Evolutionary conservation across 2,888 invertebrate genomes (phyloP).

Genomic region (Girardia tigrina): DNA sequence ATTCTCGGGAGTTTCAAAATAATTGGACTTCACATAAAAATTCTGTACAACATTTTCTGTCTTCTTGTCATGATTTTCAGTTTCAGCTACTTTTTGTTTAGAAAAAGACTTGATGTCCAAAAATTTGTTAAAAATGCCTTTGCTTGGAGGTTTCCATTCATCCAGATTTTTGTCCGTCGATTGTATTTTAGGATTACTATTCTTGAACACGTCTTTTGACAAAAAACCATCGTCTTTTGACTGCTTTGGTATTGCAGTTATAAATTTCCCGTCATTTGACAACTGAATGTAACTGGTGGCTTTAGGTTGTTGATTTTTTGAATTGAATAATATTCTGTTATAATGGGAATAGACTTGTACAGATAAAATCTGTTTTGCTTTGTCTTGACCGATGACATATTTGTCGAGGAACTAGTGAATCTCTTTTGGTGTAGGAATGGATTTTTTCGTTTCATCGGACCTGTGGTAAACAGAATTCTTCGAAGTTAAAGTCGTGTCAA

Average conservation of each 20-base stretch:
- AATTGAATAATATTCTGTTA: slow-evolving; percentile 72
- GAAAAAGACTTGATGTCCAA: too few species aligned
- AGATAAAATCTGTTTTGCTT: slow-evolving; percentile 87
- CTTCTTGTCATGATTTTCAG: too few species aligned
- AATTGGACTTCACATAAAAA: too few species aligned
- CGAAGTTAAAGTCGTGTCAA: background rate
- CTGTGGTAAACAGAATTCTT: background rate
- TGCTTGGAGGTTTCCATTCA: too few species aligned
- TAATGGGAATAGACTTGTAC: slow-evolving; percentile 98
- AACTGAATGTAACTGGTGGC: background rate
- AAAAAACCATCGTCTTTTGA: background rate
- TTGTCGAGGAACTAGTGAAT: slow-evolving; percentile 88
- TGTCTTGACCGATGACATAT: slow-evolving; percentile 89
- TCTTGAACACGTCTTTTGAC: too few species aligned
- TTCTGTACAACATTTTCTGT: too few species aligned
- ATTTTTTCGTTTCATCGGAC: background rate
- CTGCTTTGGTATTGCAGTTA: background rate
- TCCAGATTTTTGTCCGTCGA: too few species aligned
- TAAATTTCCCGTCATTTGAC: background rate
- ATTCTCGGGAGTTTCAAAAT: too few species aligned
- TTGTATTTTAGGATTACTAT: too few species aligned
- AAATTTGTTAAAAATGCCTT: too few species aligned
- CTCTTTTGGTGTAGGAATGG: slow-evolving; percentile 40
- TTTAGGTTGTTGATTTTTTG: background rate
- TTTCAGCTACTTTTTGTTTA: too few species aligned